phyloP scores from a whole-genome alignment of 2,797 vertebrate species.

The Sebastes oblongus region DNA sequence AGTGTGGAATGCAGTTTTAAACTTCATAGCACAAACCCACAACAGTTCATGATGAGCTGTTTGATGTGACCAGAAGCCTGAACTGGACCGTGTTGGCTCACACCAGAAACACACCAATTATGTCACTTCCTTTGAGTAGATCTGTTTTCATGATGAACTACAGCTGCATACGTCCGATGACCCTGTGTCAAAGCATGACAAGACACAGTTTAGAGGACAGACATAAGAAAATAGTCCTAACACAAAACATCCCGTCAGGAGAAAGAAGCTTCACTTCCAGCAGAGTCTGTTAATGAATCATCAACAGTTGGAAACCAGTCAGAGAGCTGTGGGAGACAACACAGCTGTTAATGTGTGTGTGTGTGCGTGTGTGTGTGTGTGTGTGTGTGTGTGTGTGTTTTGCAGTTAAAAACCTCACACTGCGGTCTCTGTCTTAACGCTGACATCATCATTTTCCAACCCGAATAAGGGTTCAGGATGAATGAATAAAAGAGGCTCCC shows the following conservation, averaged over 20 bases:
- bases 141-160: conserved; percentile 3
- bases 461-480: neutral
- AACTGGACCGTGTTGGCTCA: neutral
- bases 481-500: neutral
- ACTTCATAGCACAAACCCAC: neutral
- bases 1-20: neutral
- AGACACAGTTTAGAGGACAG: neutral
- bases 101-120: neutral
- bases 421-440: conserved; percentile 23
- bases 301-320: conserved; percentile 49
- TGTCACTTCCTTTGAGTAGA: conserved; percentile 12
- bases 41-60: neutral
- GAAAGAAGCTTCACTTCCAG: conserved; percentile 21
- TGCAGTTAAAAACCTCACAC: conserved; percentile 13
- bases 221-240: neutral
- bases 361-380: too few species aligned
- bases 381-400: neutral
- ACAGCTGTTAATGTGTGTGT: conserved; percentile 35
- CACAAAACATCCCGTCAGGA: conserved; percentile 11
- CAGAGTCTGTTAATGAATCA: conserved; percentile 64
- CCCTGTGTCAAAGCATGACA: neutral
- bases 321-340: conserved; percentile 41
- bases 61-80: neutral
- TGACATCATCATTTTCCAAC: conserved; percentile 42
- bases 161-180: conserved; percentile 8